These are phyloP conservation scores for Proterorhinus semilunaris DNA, from an alignment of 2,113 vertebrate genomes.

Conservation along the genomic window DNA sequence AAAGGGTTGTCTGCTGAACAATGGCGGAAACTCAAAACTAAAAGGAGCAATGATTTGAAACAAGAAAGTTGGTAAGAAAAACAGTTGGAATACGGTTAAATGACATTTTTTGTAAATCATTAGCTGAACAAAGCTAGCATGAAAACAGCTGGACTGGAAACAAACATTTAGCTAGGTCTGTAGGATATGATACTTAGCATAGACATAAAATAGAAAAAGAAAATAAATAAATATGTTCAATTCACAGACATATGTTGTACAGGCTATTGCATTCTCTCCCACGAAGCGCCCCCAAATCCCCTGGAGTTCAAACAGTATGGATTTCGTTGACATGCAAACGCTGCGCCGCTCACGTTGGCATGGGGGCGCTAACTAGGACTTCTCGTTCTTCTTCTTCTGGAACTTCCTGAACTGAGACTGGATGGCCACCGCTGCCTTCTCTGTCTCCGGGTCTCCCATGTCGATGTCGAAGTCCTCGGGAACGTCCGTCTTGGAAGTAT, in stretches of 20 bases:
- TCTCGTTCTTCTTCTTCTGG: conserved; percentile 95
- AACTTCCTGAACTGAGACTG: conserved; percentile 99
- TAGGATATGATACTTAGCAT: background rate
- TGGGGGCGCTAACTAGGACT: conserved; percentile 89
- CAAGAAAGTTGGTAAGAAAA: too few relatives aligned
- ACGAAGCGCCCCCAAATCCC: conserved; percentile 40
- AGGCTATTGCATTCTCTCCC: conserved; percentile 65
- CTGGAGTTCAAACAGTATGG: conserved; percentile 67
- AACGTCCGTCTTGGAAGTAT: conserved; percentile 88
- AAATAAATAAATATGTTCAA: conserved; percentile 53
- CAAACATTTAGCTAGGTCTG: too few relatives aligned
- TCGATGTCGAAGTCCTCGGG: conserved; percentile 98
- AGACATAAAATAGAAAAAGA: conserved; percentile 46
- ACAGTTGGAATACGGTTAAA: too few relatives aligned
- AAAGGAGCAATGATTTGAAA: too few relatives aligned
- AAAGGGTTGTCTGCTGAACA: background rate
- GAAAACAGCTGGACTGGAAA: too few relatives aligned
- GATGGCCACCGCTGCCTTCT: conserved; percentile 94
- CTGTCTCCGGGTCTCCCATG: conserved; percentile 95
- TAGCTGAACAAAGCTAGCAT: too few relatives aligned
- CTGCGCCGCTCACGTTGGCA: conserved; percentile 72
- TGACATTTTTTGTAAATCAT: too few relatives aligned
- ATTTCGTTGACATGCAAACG: conserved; percentile 78
- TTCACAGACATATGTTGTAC: conserved; percentile 70
- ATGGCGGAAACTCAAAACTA: too few relatives aligned